Base-by-base conservation (phyloP, 2,113 vertebrate species). In the Pithys albifrons region DNA sequence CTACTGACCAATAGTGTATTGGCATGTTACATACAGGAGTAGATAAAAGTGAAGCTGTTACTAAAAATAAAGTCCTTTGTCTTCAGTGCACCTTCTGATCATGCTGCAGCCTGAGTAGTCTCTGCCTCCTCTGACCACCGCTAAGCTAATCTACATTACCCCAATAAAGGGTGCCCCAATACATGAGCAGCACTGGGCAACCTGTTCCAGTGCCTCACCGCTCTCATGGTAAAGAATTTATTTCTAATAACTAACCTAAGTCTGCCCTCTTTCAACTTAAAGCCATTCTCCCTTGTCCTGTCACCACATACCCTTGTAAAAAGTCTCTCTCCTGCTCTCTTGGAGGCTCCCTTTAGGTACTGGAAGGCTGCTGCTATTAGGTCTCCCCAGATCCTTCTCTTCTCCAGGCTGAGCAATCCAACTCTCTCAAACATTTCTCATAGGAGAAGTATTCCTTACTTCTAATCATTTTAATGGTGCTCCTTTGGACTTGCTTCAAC, bases 141-240 rank as follows among this genome's bases (percentile, higher is more conserved):
- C 39, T 39, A 39, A 39, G 39, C 39, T 39, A 39, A 39, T 39
- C 39, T 41, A 41, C 41, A 41, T 41, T 41, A 41, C 41, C 41
- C 41, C 41, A 41, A 41, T 41, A 41, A 41, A 41, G 41, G 41
- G 41, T 41, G 41, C 41, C 41, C 41, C 41, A 41, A 41, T 41
- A 41, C 41, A 14, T 41, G 9, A 29, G 55, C 25, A 70, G 61
- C n/a, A 23, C 17, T 27, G 22, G 20, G 9, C 5, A 49, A 55
- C 0, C 0, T 55, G n/a, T 55, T 27, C 6, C 29, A 35, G 18
- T 35, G 48, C 24, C 35, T 76, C 39, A 43, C 12, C 15, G 19
- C 18, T 6, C 25, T 55, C 14, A 43, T 6, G 49, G 41, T 19
- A 62, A 61, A 75, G 8, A 64, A 84, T 64, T 43, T 62, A 20